A percentile compares a stretch with the other conserved stretches of the same genome.
phyloP scores from a whole-genome alignment of 2,888 invertebrate genomes.

The Atethmia centrago region DNA sequence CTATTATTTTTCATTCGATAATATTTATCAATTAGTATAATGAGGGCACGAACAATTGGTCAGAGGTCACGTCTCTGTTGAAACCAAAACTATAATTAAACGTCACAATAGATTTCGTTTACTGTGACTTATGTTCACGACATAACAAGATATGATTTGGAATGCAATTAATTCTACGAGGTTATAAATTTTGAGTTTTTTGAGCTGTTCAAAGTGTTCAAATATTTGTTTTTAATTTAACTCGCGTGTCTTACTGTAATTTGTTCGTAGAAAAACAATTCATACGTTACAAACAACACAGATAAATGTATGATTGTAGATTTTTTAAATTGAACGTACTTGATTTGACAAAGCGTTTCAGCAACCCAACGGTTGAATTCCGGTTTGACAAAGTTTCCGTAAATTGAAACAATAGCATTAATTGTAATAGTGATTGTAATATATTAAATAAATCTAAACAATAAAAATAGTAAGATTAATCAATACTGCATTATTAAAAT shows the following conservation, averaged over 20 bases:
- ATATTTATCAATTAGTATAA: slow-evolving; percentile 72
- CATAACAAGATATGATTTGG: slow-evolving; percentile 53
- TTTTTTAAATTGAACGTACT: neutral
- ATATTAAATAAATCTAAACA: no score
- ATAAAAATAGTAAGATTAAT: no score
- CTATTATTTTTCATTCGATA: slow-evolving; percentile 66
- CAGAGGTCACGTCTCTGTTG: slow-evolving; percentile 61
- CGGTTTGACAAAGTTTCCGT: slow-evolving; percentile 3
- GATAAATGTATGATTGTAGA: neutral
- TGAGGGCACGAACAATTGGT: slow-evolving; percentile 66
- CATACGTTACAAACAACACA: neutral
- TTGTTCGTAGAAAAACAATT: neutral
- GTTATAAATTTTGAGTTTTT: slow-evolving; percentile 56
- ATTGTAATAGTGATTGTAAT: slow-evolving; percentile 31
- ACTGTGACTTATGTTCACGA: slow-evolving; percentile 62
- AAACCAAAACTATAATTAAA: slow-evolving; percentile 68
- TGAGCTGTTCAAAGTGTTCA: neutral
- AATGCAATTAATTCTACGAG: slow-evolving; percentile 60
- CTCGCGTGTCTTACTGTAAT: slow-evolving; percentile 35
- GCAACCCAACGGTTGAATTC: slow-evolving; percentile 7
- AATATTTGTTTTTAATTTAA: slow-evolving; percentile 41
- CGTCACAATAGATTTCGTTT: slow-evolving; percentile 66
- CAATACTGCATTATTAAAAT: slow-evolving; percentile 19
- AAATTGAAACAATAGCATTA: slow-evolving; percentile 33
- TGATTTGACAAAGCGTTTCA: slow-evolving; percentile 12